These are phyloP conservation scores for Eurytoma californica DNA, from an alignment of 2,888 invertebrate species.

Conservation along the genomic window DNA sequence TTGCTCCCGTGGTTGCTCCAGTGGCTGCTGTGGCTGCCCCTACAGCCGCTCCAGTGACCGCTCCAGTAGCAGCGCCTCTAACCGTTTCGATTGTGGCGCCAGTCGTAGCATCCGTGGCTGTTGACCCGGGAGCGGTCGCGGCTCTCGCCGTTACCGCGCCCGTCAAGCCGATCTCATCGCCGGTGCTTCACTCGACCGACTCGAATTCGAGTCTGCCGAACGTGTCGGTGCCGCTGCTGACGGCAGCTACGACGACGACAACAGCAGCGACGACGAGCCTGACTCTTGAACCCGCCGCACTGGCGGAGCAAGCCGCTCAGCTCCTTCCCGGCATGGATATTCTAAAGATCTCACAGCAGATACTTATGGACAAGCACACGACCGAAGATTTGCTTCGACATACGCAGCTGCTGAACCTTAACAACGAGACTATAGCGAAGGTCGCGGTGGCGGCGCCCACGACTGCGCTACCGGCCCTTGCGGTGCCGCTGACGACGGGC, in stretches of 20 bases:
- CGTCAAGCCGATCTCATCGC: constrained; percentile 31
- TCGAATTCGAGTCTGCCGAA: constrained; percentile 18
- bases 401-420: constrained; percentile 41
- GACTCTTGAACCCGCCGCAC: constrained; percentile 9
- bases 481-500: background rate
- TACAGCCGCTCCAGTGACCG: background rate
- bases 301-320: constrained; percentile 29
- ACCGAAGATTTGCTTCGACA: constrained; percentile 51
- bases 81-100: background rate
- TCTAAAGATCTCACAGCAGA: constrained; percentile 51
- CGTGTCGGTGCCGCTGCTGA: background rate
- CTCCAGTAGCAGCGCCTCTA: background rate
- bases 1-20: background rate
- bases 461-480: background rate
- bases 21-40: background rate
- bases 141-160: background rate
- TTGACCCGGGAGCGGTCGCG: background rate
- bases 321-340: constrained; percentile 46
- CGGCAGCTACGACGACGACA: background rate
- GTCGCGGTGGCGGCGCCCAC: background rate
- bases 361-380: constrained; percentile 53
- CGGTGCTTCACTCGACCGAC: constrained; percentile 26
- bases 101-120: background rate
- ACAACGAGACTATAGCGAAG: constrained; percentile 10
- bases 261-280: background rate